Evolutionary conservation across 2,113 vertebrate species (phyloP), one percentile per base, ranked within the genome.

Genomic region (Alethe diademata): DNA sequence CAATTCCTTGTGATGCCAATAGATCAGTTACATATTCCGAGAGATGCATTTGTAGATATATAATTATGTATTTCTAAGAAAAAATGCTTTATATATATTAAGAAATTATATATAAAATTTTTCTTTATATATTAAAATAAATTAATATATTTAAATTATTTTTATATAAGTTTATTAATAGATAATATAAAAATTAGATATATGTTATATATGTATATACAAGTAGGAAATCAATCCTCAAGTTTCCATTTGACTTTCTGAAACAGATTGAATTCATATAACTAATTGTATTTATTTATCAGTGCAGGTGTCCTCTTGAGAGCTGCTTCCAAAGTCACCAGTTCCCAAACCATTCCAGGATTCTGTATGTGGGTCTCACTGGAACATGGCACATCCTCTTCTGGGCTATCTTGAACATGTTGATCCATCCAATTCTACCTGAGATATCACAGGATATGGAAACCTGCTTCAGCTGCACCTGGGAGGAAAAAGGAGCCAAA

Each of bases 341-440:
- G 6, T 18, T 60, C 20, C 78, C 72, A 76, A 43, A 26, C 6
- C 17, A 45, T 51, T 43, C 47, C 83, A 45, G 83, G 38, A 53
- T 38, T 69, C 29, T 2, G 0, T 6, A 11, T 0, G 0, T 56
- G 33, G 19, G 19, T 66, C 58, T 80, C 35, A 65, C 19, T 62
- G 71, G 58, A 35, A 62, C 5, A 2, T 5, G 43, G n/a, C 35
- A 61, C 28, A 36, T 62, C 33, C 28, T 18, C 11, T 47, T 33
- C 25, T 3, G 4, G 28, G n/a, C 17, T 65, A 9, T 19, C 2
- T 7, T 12, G 66, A 29, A 3, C 5, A 1, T 24, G 6, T 3
- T 18, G 42, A 61, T 31, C n/a, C 51, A 11, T n/a, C 40, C 22
- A 11, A 4, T 35, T 42, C 66, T 18, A 61, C 24, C 42, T 33